phyloP scores from a whole-genome alignment of 2,888 invertebrate species.

The Ashinkailepas kermadecensis region DNA sequence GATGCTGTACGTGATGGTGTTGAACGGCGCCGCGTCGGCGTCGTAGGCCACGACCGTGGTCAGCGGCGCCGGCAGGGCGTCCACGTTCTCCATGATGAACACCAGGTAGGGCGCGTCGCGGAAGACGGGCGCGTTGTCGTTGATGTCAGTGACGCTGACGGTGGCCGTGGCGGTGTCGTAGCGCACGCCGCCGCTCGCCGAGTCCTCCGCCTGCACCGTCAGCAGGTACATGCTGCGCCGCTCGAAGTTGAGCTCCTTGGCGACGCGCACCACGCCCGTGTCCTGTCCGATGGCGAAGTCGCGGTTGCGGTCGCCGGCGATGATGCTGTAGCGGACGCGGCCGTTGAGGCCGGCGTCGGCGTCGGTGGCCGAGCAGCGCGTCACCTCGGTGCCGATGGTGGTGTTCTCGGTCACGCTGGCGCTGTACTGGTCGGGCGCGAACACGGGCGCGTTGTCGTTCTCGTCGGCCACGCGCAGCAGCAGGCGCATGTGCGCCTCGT shows the following conservation, averaged over 20 bases:
- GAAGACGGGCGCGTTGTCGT: conserved; percentile 83
- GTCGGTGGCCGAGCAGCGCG: conserved; percentile 83
- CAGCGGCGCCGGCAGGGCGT: conserved; percentile 53
- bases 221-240: conserved; percentile 74
- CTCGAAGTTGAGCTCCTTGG: conserved; percentile 89
- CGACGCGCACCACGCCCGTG: conserved; percentile 79
- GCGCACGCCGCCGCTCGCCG: conserved; percentile 57
- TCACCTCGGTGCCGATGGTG: conserved; percentile 81
- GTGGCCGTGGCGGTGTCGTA: conserved; percentile 64
- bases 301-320: conserved; percentile 77
- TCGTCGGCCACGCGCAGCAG: conserved; percentile 56
- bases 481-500: conserved; percentile 32
- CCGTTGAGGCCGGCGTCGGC: conserved; percentile 82
- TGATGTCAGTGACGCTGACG: conserved; percentile 80
- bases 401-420: conserved; percentile 87
- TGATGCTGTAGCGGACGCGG: conserved; percentile 83
- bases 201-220: conserved; percentile 79
- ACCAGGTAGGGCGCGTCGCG: conserved; percentile 89
- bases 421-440: conserved; percentile 64
- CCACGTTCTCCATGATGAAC: conserved; percentile 85
- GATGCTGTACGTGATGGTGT: conserved; percentile 83
- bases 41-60: conserved; percentile 74
- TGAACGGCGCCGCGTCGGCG: conserved; percentile 82
- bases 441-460: conserved; percentile 40
- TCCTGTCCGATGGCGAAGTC: conserved; percentile 89